Evolutionary conservation across 2,113 vertebrate genomes (phyloP).

Genomic region (Syrmaticus mikado): DNA sequence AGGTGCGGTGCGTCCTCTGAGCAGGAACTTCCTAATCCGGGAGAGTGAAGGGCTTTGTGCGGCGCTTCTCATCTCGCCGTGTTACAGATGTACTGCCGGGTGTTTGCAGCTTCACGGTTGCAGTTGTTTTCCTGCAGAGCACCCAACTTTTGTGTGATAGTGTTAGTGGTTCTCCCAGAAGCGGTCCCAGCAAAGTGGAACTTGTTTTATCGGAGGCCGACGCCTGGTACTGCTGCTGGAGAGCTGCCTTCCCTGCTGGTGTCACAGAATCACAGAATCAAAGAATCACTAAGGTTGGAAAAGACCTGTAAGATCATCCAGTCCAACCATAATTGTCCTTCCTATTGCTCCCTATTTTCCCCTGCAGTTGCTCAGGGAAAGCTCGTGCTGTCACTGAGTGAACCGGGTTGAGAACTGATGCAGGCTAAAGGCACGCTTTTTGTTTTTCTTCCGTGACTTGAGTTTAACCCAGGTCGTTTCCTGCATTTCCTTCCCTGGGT

Average conservation of each 20-base stretch:
- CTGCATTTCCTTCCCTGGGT: background rate
- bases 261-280: too few species aligned
- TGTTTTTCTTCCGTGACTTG: accelerated
- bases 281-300: too few species aligned
- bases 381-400: background rate
- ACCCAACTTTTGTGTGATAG: accelerated
- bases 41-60: background rate
- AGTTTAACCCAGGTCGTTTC: background rate
- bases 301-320: too few species aligned
- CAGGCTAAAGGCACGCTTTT: background rate
- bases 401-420: background rate
- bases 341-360: background rate
- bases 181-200: background rate
- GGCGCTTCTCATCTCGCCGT: background rate
- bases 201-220: too few species aligned
- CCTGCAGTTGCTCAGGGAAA: background rate
- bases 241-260: background rate
- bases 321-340: too few species aligned
- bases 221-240: background rate
- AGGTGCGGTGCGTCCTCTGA: background rate
- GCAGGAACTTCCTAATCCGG: accelerated
- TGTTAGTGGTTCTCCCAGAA: background rate
- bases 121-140: background rate
- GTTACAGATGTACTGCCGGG: too few species aligned
- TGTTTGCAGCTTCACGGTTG: background rate